Evolutionary conservation across 2,888 invertebrate species (phyloP), one percentile per base, ranked within the genome.

Genomic region (Poecilus cupreus): DNA sequence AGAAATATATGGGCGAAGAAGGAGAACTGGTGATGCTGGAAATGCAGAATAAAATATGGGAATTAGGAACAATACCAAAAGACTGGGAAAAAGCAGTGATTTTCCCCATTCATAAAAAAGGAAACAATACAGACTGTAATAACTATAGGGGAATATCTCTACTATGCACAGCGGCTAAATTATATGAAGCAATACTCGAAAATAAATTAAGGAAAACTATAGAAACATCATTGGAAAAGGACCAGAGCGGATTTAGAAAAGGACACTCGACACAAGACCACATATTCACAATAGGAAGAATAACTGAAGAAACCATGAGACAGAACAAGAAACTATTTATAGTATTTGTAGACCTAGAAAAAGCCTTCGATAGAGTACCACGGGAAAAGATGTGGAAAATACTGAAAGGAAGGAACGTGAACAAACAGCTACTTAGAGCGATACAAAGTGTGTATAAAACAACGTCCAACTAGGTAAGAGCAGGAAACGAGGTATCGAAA

Each of bases 201-300:
- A 24, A 43, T 1, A 76, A 16, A 37, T 16, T 82, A 57, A 24
- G 22, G 32, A 8, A 54, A 43, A 37, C 49, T 32, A 32, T 37
- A 13, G 68, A 39, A 32, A 2, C 37, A 37, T 37, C 37, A 68
- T 16, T 68, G 68, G 68, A 68, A 16, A 68, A 68, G 37, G 16
- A 11, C 2, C 76, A 82, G 39, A 80, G 80, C 13, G 80, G 80
- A 4, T 82, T 82, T 24, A 57, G 74, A 37, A 80, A 74, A 46
- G 80, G 49, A 6, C 26, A 51, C 18, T 49, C 72, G 5, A 64
- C 54, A 43, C 82, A 82, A 37, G 82, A 82, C 13, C 68, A 80
- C 20, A 37, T 80, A 8, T 80, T 82, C 57, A 82, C 49, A 24
- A 74, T 68, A 37, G 80, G 74, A 76, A 51, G 80, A 20, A 39